These are phyloP conservation scores for Anas georgica DNA, from an alignment of 2,797 vertebrate species.

Conservation along the genomic window DNA sequence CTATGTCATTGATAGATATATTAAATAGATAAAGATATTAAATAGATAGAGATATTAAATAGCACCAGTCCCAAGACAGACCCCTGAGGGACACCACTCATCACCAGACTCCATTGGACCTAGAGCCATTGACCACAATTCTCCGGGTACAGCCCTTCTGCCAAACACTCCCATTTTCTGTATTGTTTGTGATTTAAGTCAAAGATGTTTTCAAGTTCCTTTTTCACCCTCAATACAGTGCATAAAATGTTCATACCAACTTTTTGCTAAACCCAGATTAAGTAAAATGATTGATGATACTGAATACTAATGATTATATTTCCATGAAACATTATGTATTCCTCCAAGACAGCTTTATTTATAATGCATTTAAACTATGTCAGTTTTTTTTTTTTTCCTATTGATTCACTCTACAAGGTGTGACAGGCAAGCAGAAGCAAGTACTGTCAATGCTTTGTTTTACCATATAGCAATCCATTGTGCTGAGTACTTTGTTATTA, in stretches of 20 bases:
- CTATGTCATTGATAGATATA: no score
- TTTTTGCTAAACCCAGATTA: not conserved
- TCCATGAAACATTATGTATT: not conserved
- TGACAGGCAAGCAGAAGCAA: constrained; percentile 6
- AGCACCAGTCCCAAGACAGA: no score
- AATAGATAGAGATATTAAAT: no score
- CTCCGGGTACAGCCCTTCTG: no score
- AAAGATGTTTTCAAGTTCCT: not conserved
- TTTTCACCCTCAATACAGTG: not conserved
- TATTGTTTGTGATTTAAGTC: not conserved
- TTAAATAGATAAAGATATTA: no score
- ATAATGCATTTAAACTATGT: constrained; percentile 2
- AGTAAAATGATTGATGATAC: not conserved
- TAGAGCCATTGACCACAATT: no score
- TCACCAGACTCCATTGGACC: no score
- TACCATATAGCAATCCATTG: not conserved
- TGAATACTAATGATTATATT: not conserved
- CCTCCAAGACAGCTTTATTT: constrained; percentile 35
- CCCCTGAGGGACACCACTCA: no score
- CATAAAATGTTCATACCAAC: not conserved
- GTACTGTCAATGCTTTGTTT: not conserved
- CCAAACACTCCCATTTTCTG: not conserved
- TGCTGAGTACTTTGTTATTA: not conserved
- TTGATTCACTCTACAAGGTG: not conserved
- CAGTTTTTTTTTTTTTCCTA: not conserved